Evolutionary conservation across 2,113 vertebrate species (phyloP).

Genomic region (mouse (Mus musculus)): DNA sequence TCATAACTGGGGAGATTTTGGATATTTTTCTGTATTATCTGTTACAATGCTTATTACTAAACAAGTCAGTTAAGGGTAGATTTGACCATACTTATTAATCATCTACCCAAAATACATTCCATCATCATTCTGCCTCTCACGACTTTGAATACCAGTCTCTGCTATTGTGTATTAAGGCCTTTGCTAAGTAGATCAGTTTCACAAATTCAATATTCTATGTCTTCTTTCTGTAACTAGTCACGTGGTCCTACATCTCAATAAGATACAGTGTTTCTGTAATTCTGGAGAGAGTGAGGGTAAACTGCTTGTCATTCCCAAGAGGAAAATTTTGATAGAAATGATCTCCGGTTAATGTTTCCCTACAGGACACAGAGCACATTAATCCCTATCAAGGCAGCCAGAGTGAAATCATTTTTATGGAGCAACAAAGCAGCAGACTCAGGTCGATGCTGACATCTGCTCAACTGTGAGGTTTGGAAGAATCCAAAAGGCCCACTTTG

Average conservation of each 20-base stretch:
- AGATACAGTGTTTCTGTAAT: background rate
- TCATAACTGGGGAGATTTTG: background rate
- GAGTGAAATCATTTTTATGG: background rate
- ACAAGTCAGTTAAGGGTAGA: background rate
- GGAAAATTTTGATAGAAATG: slow-evolving; percentile 29
- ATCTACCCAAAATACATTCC: background rate
- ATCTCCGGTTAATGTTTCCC: slow-evolving; percentile 27
- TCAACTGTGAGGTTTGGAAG: background rate
- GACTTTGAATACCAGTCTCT: background rate
- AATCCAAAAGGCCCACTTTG: background rate
- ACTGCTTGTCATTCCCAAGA: background rate
- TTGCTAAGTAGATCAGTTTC: slow-evolving; percentile 28
- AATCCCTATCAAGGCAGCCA: background rate
- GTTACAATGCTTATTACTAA: background rate
- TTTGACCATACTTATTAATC: background rate
- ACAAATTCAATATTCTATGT: background rate
- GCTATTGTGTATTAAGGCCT: background rate
- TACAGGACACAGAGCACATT: slow-evolving; percentile 14
- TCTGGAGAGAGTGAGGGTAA: background rate
- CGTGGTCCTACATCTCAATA: background rate
- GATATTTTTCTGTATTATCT: background rate
- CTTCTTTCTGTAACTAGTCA: background rate
- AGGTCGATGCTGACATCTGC: background rate
- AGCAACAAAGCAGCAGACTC: background rate
- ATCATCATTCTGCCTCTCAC: background rate